Base-by-base conservation (phyloP, 2,888 invertebrate species). In the Rhamphomyia laevipes region DNA sequence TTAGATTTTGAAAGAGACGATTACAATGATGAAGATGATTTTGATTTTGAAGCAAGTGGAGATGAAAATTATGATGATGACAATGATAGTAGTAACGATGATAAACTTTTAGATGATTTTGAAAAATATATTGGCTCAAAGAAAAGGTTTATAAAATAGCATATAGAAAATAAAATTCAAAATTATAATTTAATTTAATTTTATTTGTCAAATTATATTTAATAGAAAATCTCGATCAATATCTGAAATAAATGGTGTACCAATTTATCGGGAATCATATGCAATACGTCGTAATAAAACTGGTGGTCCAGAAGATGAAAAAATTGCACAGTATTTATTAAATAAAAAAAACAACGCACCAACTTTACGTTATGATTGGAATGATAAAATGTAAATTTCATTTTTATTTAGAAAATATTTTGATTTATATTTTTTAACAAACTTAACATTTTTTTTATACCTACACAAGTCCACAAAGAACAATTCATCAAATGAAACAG, bases 191-290 rank as follows among this genome's bases (percentile, higher is more conserved):
- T 35, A n/a, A 3, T 7, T n/a, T 35, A n/a, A 13, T 23, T 21
- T 15, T 13, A 15, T 27, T 41, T 40, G 30, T 46, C 48, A 21
- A 23, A 44, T 37, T 11, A 21, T 15, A 12, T 15, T 44, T 17
- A 49, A 18, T 27, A 66, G 73, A 53, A 62, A 59, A 55, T 60
- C 66, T 55, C 66, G 74, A 47, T 68, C 70, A 35, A 64, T 73
- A 59, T 51, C 60, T 5, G 42, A 57, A 7, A 55, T 55, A 31
- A 61, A 61, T 58, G 71, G 71, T 38, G 58, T 71, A 48, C 59
- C 64, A n/a, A 60, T 67, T 41, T 63, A 66, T 50, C 59, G 63
- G 47, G 70, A 66, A 53, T 64, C 69, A 16, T 68, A 68, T 51
- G 62, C 62, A 2, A 30, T 52, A 9, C 53, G 53, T 41, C 48